phyloP scores from a whole-genome alignment of 2,888 invertebrate genomes.

The Papilio gigon region DNA sequence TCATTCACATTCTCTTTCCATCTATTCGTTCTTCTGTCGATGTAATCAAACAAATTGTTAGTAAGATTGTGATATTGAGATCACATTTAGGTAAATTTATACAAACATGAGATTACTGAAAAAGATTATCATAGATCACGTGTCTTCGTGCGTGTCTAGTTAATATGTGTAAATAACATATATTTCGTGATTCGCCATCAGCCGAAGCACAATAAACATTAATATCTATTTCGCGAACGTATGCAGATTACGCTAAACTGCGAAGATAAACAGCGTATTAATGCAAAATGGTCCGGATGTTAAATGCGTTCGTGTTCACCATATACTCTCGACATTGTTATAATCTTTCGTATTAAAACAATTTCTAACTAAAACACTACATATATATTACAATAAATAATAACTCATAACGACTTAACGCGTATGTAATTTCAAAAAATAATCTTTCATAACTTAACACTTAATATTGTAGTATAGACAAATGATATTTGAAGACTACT shows the following conservation, averaged over 20 bases:
- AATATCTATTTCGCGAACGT: constrained; percentile 37
- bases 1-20: too few relatives aligned
- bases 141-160: neutral
- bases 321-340: constrained; percentile 34
- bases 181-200: constrained; percentile 20
- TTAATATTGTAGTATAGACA: too few relatives aligned
- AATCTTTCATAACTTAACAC: too few relatives aligned
- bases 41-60: neutral
- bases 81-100: neutral
- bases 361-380: too few relatives aligned
- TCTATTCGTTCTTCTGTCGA: too few relatives aligned
- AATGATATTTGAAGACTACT: too few relatives aligned
- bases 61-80: neutral
- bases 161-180: constrained; percentile 10
- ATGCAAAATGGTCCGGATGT: constrained; percentile 36
- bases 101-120: neutral
- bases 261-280: constrained; percentile 39
- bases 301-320: constrained; percentile 29
- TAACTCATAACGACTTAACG: too few relatives aligned
- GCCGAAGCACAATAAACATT: constrained; percentile 34
- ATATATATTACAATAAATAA: too few relatives aligned
- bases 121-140: neutral
- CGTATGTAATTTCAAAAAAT: too few relatives aligned
- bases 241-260: constrained; percentile 40
- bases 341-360: constrained; percentile 28